Percentiles rank a stretch among this genome's conserved stretches.
phyloP scores from a whole-genome alignment of 92 coral and sea anemone species.

The Zoanthus gigantus region DNA sequence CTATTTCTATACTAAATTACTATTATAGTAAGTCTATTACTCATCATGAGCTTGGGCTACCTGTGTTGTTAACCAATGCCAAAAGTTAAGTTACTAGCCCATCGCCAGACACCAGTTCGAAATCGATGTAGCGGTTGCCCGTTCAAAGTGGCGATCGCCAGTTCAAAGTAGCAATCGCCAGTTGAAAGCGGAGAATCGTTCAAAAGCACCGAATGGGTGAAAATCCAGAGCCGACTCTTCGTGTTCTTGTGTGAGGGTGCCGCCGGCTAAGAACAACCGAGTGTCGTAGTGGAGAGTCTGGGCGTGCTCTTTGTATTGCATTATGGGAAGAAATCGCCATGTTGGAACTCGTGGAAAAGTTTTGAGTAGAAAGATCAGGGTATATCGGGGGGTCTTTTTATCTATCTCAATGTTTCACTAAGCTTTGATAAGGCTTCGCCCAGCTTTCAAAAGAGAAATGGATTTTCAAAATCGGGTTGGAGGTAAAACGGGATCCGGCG shows the following conservation, averaged over 20 bases:
- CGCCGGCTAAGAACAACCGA: neutral
- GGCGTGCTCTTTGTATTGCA: constrained; percentile 26
- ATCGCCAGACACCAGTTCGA: too few relatives aligned
- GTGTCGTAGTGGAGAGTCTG: neutral
- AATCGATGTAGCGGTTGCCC: too few relatives aligned
- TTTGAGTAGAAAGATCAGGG: too few relatives aligned
- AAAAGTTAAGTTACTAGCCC: too few relatives aligned
- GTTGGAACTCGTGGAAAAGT: constrained; percentile 12
- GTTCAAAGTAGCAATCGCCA: too few relatives aligned
- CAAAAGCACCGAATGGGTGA: too few relatives aligned
- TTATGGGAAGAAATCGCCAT: constrained; percentile 32
- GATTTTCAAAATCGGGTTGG: constrained; percentile 99
- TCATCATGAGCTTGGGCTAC: too few relatives aligned
- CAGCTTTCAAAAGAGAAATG: constrained; percentile 57
- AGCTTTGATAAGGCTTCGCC: neutral
- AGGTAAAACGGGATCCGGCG: constrained; percentile 98
- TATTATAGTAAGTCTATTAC: too few relatives aligned
- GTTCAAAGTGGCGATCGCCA: too few relatives aligned
- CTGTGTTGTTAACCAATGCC: too few relatives aligned
- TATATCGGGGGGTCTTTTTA: neutral
- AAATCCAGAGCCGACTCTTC: neutral
- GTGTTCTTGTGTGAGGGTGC: neutral
- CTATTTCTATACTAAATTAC: too few relatives aligned
- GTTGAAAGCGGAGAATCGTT: too few relatives aligned
- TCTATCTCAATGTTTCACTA: neutral